Evolutionary conservation across 2,113 vertebrate species (phyloP), one percentile per base, ranked within the genome.

Genomic region (Dasypus novemcinctus): DNA sequence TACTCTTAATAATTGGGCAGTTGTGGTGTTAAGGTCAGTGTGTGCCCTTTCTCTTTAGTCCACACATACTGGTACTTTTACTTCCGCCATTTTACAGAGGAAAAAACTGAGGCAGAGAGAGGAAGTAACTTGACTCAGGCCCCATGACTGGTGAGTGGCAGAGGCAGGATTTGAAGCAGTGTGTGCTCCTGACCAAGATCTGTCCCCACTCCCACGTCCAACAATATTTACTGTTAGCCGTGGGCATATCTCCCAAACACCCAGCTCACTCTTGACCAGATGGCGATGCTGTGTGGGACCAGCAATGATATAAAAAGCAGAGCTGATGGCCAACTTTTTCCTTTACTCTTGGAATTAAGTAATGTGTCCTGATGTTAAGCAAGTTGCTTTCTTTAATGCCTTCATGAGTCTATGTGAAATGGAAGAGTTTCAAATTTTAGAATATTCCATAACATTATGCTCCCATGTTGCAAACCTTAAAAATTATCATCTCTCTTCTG

Each of bases 31-130:
- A 11, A 29, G n/a, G 0, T 8, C 14, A 38, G 59, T 52, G 2
- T 2, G 18, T 15, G 15, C 12, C 43, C 43, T 90, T 72, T 74
- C 25, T 59, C 69, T 92, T 15, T 36, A 12, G 25, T 38, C 33
- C 38, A 21, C 6, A 5, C 2, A 33, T 13, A 23, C 33, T 61
- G 18, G 12, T 21, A 1, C 8, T 29, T 4, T 12, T 17, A 10
- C 43, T n/a, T 59, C 11, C 2, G 1, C 31, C 23, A 4, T 59
- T 90, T 86, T 72, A 36, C 13, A 79, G 57, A 91, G 7, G 27
- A 21, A 27, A 41, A 86, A 64, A 91, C 27, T 21, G 41, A 95
- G 36, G 17, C 41, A 89, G 66, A 27, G 66, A 68, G 46, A 66
- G 31, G 18, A 31, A 57, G 31, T 54, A 27, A 21, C 31, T 59